phyloP scores from a whole-genome alignment of 2,797 vertebrate genomes.

The Anniella stebbinsi region DNA sequence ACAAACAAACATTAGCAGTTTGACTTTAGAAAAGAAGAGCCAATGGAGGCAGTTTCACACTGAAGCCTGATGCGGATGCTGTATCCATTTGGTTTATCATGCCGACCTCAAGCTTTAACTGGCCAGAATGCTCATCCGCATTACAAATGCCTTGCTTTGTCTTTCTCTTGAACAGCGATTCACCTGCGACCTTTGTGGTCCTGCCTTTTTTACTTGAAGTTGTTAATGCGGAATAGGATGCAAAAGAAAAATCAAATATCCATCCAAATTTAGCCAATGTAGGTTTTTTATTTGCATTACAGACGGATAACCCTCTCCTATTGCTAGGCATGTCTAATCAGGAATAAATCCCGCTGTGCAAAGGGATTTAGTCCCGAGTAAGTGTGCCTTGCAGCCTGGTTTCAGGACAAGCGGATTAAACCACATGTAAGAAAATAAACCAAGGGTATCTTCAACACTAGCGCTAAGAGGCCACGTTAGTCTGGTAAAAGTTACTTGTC shows the following conservation, averaged over 20 bases:
- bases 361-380: background rate
- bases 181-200: background rate
- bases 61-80: background rate
- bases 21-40: background rate
- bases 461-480: background rate
- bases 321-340: background rate
- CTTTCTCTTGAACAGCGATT: too few species aligned
- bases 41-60: background rate
- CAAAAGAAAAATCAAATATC: background rate
- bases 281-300: background rate
- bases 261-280: too few species aligned
- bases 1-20: too few species aligned
- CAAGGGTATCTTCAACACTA: background rate
- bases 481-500: background rate
- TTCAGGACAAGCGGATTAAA: background rate
- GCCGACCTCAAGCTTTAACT: background rate
- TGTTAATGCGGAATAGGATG: background rate
- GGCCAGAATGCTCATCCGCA: too few species aligned
- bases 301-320: background rate
- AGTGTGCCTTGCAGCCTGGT: background rate
- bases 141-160: too few species aligned
- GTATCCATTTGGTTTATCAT: background rate
- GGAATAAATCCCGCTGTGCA: background rate
- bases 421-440: background rate
- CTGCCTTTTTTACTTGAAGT: background rate